phyloP scores from a whole-genome alignment of 2,888 invertebrate genomes.

The Alsophila aescularia region DNA sequence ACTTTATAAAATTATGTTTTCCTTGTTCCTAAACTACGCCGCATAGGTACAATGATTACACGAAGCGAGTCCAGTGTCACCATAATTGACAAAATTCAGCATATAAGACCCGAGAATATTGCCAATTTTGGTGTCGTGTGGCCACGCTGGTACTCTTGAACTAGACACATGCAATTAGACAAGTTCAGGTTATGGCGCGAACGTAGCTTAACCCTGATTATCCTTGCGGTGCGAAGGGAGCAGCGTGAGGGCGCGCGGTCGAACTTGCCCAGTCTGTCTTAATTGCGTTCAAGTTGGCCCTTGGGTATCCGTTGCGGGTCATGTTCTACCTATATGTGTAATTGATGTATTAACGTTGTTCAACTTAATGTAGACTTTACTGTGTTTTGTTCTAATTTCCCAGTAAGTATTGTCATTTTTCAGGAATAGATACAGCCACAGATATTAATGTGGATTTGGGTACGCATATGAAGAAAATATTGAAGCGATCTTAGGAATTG shows the following conservation, averaged over 20 bases:
- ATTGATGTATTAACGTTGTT: background rate
- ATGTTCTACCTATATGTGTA: background rate
- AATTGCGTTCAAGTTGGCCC: constrained; percentile 57
- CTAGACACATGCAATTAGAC: constrained; percentile 36
- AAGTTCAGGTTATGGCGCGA: constrained; percentile 37
- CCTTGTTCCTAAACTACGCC: no score
- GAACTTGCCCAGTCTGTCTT: constrained; percentile 51
- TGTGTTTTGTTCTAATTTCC: background rate
- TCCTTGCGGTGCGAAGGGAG: constrained; percentile 52
- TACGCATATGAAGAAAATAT: no score
- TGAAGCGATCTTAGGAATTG: no score
- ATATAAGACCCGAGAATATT: constrained; percentile 11
- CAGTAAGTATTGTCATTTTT: no score
- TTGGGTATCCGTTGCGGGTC: constrained; percentile 39
- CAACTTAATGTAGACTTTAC: background rate
- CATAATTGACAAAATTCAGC: background rate
- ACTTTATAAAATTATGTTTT: no score
- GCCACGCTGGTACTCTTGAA: constrained; percentile 28
- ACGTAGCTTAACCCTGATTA: constrained; percentile 59
- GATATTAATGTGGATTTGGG: no score
- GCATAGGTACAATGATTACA: no score
- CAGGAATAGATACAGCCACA: no score
- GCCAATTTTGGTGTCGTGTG: constrained; percentile 23
- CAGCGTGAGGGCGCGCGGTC: constrained; percentile 46
- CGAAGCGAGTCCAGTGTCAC: background rate